Evolutionary conservation across 2,888 invertebrate genomes (phyloP).

Genomic region (Gnatocerus cornutus): DNA sequence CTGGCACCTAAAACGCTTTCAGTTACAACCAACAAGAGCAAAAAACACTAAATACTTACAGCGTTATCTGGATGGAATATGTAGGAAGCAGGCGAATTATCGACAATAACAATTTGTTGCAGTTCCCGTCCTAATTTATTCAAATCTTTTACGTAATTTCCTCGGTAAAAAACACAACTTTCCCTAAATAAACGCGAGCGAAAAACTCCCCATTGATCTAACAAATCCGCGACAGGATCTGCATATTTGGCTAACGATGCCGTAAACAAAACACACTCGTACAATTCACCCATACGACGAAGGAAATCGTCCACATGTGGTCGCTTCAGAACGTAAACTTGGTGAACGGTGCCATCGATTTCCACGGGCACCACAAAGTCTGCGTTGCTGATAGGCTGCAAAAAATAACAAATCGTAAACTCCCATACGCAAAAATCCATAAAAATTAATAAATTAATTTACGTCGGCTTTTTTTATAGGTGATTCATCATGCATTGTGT

Average conservation of each 20-base stretch:
- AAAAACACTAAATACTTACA: constrained; percentile 77
- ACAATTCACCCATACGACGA: constrained; percentile 97
- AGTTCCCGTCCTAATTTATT: constrained; percentile 97
- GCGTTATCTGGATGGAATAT: constrained; percentile 99
- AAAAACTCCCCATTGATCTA: constrained; percentile 98
- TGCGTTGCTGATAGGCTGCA: constrained; percentile 98
- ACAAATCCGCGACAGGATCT: constrained; percentile 98
- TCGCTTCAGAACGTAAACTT: constrained; percentile 98
- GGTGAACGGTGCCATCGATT: constrained; percentile 99
- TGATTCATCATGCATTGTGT: background rate
- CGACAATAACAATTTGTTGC: constrained; percentile 97
- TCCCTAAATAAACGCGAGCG: constrained; percentile 97
- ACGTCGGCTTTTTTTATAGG: too few species aligned
- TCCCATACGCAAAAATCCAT: background rate
- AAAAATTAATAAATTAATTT: too few species aligned
- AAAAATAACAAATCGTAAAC: constrained; percentile 51
- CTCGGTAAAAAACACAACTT: constrained; percentile 99
- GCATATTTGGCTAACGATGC: constrained; percentile 99
- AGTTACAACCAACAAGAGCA: too few species aligned
- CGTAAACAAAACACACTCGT: constrained; percentile 99
- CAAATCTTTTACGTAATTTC: constrained; percentile 99
- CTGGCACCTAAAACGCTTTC: constrained; percentile 84
- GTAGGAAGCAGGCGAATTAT: constrained; percentile 99
- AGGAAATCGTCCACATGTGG: constrained; percentile 99
- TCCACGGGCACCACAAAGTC: constrained; percentile 99